Evolutionary conservation across 2,888 invertebrate species (phyloP), one percentile per base, ranked within the genome.

Genomic region (Rhimphoctona megacephalus): DNA sequence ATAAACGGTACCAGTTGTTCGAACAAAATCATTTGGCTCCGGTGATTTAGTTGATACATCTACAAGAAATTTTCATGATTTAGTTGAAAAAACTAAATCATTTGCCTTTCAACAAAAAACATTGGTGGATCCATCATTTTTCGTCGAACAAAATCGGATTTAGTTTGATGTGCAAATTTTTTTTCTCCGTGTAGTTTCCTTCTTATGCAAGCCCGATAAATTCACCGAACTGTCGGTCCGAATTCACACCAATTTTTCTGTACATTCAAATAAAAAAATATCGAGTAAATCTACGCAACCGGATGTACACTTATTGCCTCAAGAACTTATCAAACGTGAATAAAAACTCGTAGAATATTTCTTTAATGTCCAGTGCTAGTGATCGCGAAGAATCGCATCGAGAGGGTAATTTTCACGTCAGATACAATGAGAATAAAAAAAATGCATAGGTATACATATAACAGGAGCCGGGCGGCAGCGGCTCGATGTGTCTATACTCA

Each of bases 361-460:
- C 64, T 77, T 36, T 57, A 73, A 81, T 72, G 67, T 83, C 72
- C 72, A 46, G 70, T 22, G 61, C 49, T 73, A 73, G 61, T 61
- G 49, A 82, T 78, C 69, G 81, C 54, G 70, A 36, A 52, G 54
- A 70, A 69, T 61, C 22, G 76, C 57, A 57, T 81, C 69, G 74
- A 81, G 69, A 81, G 86, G 77, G 70, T 81, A 81, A 86, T 83
- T 84, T 86, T 83, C 83, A 78, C 83, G 86, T 86, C 86, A 81
- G 61, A 61, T 77, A 46, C 57, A 81, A 77, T 78, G 83, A 67
- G 74, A 78, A 78, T 73, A 81, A 78, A 80, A 30, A 43, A 85
- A 79, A 66, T 54, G 61, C 52, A 17, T 54, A 30, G 19, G 66
- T 64, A 77, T 70, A 61, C 19, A n/a, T 49, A 49, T 49, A 49